Evolutionary conservation across 2,797 vertebrate species (phyloP), one percentile per base, ranked within the genome.

Genomic region (Notolepis coatsorum): DNA sequence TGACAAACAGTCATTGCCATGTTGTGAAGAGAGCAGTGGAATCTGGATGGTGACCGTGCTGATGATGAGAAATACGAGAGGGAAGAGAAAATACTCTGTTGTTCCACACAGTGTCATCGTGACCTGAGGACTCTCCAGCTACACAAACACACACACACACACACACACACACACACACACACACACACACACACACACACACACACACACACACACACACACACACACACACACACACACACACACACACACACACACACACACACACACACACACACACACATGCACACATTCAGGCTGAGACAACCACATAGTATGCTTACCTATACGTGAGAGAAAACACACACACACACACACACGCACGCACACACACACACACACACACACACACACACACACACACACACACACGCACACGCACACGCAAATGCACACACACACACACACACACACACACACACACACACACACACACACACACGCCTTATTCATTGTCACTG

Each of bases 51-150:
- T 17, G 33, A 47, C 64, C 59, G 39, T 75, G 80, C 86, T 88
- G 86, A 87, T 87, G 81, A 75, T 70, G 84, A 84, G 86, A 83
- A 89, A 88, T 88, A 77, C 81, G 84, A 88, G 81, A 72, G 56
- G 77, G 67, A 71, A 80, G 79, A 77, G 72, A 77, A 61, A 84
- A 80, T 69, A 65, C 15, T 5, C 51, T 85, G 74, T 83, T 88
- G 79, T 88, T 88, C 82, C 85, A 79, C 20, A 8, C 57, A 15
- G 50, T 76, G 74, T 83, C 84, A 82, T 59, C 4, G 2, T 74
- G 78, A 84, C 82, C 83, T 24, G 5, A 33, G 67, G 57, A 49
- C n/a, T 13, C 9, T 21, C 5, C 50, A 31, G 25, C 13, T 5
- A 50, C n/a, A 17, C 13, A 2, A 7, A 7, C 33, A 25, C 0